Base-by-base conservation (phyloP, 2,888 invertebrate species). In the Volucella zonaria region DNA sequence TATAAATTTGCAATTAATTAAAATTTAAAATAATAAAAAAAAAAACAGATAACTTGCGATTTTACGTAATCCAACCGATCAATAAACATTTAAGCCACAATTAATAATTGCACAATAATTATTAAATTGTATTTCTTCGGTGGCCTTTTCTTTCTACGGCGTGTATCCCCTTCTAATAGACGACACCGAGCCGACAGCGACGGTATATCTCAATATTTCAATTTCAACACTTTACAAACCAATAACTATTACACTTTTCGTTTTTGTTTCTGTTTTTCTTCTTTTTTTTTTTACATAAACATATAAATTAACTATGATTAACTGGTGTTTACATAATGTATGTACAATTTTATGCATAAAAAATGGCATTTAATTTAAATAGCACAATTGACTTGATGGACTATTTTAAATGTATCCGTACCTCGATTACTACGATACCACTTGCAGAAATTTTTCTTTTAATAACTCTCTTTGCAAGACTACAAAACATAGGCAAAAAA, bases 21-120 rank as follows among this genome's bases (percentile, higher is more conserved):
- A 42, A 61, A 58, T 38, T 11, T 15, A 11, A 43, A 49, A 18
- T 18, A 66, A 59, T 23, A 66, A 59, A 51, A 15, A 8, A 52
- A 70, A 11, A 49, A 31, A n/a, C 38, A 56, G 56, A 67, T 23
- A 52, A 79, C 79, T 75, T 83, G 83, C 83, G 79, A 79, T 79
- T 83, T 66, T 8, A 74, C 59, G 79, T 75, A 75, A 78, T 82
- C 82, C 82, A 82, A 79, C 64, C 15, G 68, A 61, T 68, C 43
- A 75, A 59, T 75, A 51, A 70, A 70, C 71, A 75, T 75, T 75
- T 62, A 47, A 66, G 18, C 38, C 18, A 62, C 31, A 61, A 49
- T 80, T 71, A 71, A 62, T 59, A 80, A 80, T 83, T 80, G 75
- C 75, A 80, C 83, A 80, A 83, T 51, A 71, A 71, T 52, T 74